These are phyloP conservation scores for Heloderma charlesbogerti DNA, from an alignment of 2,113 vertebrate genomes.

Conservation along the genomic window DNA sequence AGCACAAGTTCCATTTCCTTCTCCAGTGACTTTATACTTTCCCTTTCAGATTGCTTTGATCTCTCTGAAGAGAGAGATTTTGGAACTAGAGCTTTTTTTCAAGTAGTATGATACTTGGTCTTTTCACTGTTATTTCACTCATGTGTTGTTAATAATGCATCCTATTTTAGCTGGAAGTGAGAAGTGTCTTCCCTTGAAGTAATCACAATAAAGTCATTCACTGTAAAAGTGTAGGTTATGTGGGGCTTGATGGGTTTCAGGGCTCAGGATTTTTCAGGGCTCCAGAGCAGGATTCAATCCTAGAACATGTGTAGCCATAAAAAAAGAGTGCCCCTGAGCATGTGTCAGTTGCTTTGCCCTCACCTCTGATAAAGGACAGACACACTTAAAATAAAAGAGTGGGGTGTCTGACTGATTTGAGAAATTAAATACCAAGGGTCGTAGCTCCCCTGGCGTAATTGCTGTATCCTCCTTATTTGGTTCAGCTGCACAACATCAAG, in stretches of 20 bases:
- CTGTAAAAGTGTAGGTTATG: neutral
- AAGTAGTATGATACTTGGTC: neutral
- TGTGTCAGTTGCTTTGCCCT: neutral
- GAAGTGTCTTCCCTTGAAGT: neutral
- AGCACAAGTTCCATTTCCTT: slow-evolving; percentile 51
- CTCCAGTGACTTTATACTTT: slow-evolving; percentile 24
- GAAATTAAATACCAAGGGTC: neutral
- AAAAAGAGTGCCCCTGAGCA: neutral
- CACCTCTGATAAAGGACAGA: neutral
- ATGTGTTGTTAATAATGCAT: neutral
- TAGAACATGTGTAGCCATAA: neutral
- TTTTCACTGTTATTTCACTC: neutral
- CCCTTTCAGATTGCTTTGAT: neutral
- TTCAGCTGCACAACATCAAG: neutral
- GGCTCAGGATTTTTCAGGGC: neutral
- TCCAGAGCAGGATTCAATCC: neutral
- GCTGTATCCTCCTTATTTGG: neutral
- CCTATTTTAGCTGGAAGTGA: neutral
- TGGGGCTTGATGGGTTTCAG: neutral
- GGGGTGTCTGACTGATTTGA: neutral
- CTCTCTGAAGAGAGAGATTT: neutral
- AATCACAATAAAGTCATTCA: neutral
- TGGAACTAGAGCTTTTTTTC: neutral
- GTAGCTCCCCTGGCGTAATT: neutral
- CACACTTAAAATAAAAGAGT: neutral